A percentile compares a stretch with the other conserved stretches of the same genome.
phyloP scores from a whole-genome alignment of 2,888 invertebrate species.

The Hypomecis atomaria region DNA sequence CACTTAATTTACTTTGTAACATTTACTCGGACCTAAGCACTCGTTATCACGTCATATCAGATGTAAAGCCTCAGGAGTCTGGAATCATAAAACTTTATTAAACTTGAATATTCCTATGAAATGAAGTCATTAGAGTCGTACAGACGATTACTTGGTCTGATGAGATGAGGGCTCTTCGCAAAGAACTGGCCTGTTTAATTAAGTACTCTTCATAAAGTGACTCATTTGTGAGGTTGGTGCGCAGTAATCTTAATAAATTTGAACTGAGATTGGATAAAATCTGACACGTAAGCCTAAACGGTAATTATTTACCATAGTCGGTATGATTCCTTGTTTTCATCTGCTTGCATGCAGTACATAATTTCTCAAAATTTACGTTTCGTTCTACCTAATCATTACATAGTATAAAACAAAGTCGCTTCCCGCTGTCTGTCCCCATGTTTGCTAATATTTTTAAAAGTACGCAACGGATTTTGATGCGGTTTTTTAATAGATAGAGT shows the following conservation, averaged over 20 bases:
- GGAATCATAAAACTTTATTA: conserved; percentile 19
- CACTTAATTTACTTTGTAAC: conserved; percentile 7
- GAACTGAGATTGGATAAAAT: conserved; percentile 6
- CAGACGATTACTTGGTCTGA: conserved; percentile 8
- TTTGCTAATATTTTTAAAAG: too few relatives aligned
- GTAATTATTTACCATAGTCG: too few relatives aligned
- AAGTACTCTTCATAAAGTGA: conserved; percentile 19
- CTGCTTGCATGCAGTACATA: too few relatives aligned
- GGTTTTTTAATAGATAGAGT: too few relatives aligned
- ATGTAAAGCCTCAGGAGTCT: not conserved
- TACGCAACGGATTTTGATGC: too few relatives aligned
- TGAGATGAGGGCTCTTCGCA: conserved; percentile 15
- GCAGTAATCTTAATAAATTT: conserved; percentile 16
- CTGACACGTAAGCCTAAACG: not conserved
- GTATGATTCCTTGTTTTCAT: not conserved
- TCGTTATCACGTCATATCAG: conserved; percentile 12
- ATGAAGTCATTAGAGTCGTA: conserved; percentile 28
- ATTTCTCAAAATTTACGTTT: too few relatives aligned
- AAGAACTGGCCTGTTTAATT: conserved; percentile 23
- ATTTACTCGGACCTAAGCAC: not conserved
- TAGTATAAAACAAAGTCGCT: too few relatives aligned
- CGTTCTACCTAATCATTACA: too few relatives aligned
- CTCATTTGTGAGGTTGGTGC: conserved; percentile 24
- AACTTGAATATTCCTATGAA: conserved; percentile 19
- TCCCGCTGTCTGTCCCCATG: too few relatives aligned